Evolutionary conservation across 2,888 invertebrate genomes (phyloP), one percentile per base, ranked within the genome.

Genomic region (Pollenia amentaria): DNA sequence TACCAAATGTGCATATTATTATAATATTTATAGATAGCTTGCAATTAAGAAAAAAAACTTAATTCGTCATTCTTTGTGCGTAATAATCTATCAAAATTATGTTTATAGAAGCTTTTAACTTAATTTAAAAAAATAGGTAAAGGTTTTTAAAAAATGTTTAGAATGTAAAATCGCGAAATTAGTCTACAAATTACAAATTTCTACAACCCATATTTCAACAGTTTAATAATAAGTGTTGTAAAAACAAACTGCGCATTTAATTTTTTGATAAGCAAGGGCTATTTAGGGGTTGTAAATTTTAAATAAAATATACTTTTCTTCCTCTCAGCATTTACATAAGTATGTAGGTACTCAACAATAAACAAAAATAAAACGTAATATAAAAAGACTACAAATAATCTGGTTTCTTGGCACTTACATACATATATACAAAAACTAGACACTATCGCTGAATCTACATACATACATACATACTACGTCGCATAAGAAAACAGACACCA

Each of bases 171-270:
- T 62, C 40, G 8, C 8, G 9, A 62, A 42, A n/a, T n/a, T n/a
- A n/a, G n/a, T n/a, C n/a, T n/a, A n/a, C n/a, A 62, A 62, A 62
- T 55, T 55, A 21, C 8, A 6, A 55, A 18, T 14, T 9, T 11
- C 14, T n/a, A 38, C 38, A 60, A 38, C 29, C 29, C 29, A 40
- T 60, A 38, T 38, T 60, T 29, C 1, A 29, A 29, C 2, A 60
- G 38, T n/a, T 18, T 64, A 18, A 44, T 44, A 18, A 40, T 18
- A 64, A 64, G 7, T 18, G 3, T 29, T 53, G 4, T 53, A 18
- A 64, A 42, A 69, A 21, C 12, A 60, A 83, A 76, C 38, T 83
- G 82, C 82, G 76, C 70, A 83, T 76, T 76, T 76, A 38, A 16
- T 76, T 69, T 64, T 46, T 76, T 69, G 7, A 38, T 40, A 62